phyloP scores from a whole-genome alignment of 1,140 invertebrate genomes.

The Lutraria rhynchaena region DNA sequence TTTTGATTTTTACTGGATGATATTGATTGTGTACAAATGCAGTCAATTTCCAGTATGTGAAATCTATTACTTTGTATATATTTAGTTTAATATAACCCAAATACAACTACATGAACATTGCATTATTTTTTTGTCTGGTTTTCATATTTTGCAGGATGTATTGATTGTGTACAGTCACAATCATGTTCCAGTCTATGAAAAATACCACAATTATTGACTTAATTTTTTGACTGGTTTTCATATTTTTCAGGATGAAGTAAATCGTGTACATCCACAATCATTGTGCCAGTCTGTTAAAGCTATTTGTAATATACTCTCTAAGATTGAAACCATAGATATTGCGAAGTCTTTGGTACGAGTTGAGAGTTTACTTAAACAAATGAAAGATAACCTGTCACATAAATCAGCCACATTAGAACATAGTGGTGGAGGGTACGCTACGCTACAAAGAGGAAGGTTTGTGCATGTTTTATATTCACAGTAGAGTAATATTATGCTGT shows the following conservation, averaged over 20 bases:
- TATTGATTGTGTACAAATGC: too few species aligned
- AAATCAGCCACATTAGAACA: conserved; percentile 40
- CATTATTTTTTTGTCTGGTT: not conserved
- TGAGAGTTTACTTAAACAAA: conserved; percentile 50
- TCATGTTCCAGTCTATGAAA: too few species aligned
- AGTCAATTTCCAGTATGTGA: too few species aligned
- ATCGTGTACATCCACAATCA: conserved; percentile 83
- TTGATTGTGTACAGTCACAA: too few species aligned
- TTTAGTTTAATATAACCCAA: too few species aligned
- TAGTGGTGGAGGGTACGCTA: conserved; percentile 45
- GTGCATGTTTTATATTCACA: too few species aligned
- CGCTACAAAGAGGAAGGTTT: conserved; percentile 46
- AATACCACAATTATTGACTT: too few species aligned
- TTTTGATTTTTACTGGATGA: too few species aligned
- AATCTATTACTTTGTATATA: too few species aligned
- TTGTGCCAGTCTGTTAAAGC: conserved; percentile 95
- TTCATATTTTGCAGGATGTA: too few species aligned
- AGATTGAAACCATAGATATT: conserved; percentile 88
- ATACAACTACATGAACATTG: not conserved
- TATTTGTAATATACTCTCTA: conserved; percentile 93
- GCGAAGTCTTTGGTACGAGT: conserved; percentile 72
- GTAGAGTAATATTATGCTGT: too few species aligned
- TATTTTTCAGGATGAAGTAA: conserved; percentile 62
- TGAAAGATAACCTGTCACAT: conserved; percentile 15
- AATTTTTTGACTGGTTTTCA: too few species aligned